phyloP scores from a whole-genome alignment of 2,797 vertebrate genomes.

The Epinephelus malabaricus region DNA sequence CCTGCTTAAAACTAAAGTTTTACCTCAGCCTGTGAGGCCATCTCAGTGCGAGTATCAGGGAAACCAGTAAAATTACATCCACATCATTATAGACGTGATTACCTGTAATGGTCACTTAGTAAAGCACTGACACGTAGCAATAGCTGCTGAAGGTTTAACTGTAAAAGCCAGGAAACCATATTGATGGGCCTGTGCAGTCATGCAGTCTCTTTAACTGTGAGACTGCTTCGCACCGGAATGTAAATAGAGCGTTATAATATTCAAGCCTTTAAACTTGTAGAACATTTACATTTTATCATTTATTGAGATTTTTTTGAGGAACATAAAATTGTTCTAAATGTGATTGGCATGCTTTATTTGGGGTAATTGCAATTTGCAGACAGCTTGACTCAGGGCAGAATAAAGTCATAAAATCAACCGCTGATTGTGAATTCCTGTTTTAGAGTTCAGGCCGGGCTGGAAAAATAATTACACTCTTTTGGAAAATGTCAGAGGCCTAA shows the following conservation, averaged over 20 bases:
- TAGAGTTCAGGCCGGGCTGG: background rate
- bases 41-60: slow-evolving; percentile 49
- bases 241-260: slow-evolving; percentile 24
- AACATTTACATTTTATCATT: background rate
- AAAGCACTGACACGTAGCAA: slow-evolving; percentile 60
- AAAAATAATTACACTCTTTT: slow-evolving; percentile 33
- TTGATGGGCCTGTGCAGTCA: slow-evolving; percentile 37
- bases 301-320: slow-evolving; percentile 2
- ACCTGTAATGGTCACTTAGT: slow-evolving; percentile 74
- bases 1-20: slow-evolving; percentile 49
- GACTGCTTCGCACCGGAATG: slow-evolving; percentile 12
- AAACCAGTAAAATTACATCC: slow-evolving; percentile 62
- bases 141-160: slow-evolving; percentile 50
- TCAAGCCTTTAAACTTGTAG: slow-evolving; percentile 15
- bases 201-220: slow-evolving; percentile 10
- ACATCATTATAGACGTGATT: slow-evolving; percentile 61
- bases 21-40: slow-evolving; percentile 42
- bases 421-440: slow-evolving; percentile 34
- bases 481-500: background rate
- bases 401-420: slow-evolving; percentile 37
- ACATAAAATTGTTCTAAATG: slow-evolving; percentile 20
- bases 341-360: slow-evolving; percentile 39
- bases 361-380: slow-evolving; percentile 35
- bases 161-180: slow-evolving; percentile 50
- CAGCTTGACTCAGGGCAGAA: slow-evolving; percentile 27